phyloP scores from a whole-genome alignment of 1,140 invertebrate species.

The Frieseomelitta varia region DNA sequence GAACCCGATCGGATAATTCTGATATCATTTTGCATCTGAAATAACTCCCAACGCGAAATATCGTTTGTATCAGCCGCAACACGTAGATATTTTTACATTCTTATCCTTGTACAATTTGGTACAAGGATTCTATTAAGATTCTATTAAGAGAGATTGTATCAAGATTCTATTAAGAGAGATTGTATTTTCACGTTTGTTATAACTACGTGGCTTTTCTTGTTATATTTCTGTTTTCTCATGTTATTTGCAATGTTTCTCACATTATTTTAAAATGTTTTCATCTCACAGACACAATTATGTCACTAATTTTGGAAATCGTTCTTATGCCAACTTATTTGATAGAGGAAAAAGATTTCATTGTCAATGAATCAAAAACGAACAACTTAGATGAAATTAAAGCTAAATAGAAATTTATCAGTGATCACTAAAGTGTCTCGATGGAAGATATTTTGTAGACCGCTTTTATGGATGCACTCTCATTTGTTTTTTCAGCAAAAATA shows the following conservation, averaged over 20 bases:
- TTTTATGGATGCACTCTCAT: too few relatives aligned
- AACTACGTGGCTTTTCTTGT: conserved; percentile 17
- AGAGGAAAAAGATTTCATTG: background rate
- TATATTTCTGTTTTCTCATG: background rate
- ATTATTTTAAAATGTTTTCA: background rate
- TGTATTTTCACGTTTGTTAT: background rate
- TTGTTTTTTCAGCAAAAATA: too few relatives aligned
- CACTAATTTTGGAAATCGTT: background rate
- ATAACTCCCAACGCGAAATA: background rate
- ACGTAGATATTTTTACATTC: background rate
- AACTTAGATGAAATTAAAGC: background rate
- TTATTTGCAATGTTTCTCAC: conserved; percentile 1
- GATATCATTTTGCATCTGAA: too few relatives aligned
- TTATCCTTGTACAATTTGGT: too few relatives aligned
- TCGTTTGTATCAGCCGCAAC: too few relatives aligned
- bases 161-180: too few relatives aligned
- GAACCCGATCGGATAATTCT: too few relatives aligned
- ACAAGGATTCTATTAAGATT: background rate
- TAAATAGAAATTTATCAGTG: background rate
- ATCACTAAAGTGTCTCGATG: background rate
- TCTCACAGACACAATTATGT: background rate
- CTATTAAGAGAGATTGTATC: too few relatives aligned
- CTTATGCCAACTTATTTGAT: too few relatives aligned
- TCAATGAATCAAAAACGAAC: background rate
- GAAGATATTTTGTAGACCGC: too few relatives aligned